Evolutionary conservation across 35 echinoderm and acorn worm genomes (phyloP), one percentile per base, ranked within the genome.

Genomic region (Strongylocentrotus purpuratus): DNA sequence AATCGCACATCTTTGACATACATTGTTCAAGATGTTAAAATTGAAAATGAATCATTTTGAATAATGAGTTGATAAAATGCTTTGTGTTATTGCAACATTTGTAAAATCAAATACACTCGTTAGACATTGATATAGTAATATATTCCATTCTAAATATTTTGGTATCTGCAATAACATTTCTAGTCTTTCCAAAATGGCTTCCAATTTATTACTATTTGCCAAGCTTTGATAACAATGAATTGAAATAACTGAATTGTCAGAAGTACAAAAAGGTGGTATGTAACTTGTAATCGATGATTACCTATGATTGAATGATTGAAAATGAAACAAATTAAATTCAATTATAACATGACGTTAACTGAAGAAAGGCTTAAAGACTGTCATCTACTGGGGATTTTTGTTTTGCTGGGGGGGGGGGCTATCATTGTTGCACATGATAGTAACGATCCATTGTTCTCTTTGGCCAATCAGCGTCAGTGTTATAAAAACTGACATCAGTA

Each of bases 121-220:
- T 22, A 6, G 65, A 78, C 65, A 25, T n/a, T 78, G 65, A 78
- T 78, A 78, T 78, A 78, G 65, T 78, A 78, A 78, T 78, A 78
- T 78, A 78, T 78, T 78, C 22, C 65, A 78, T 28, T 78, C 28
- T 22, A 78, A 78, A 28, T 78, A 78, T 78, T 20, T 78, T 8
- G 65, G 65, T 28, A 78, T 78, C 65, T 78, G 65, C 65, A 78
- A 78, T 78, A 78, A 78, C 65, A 28, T 78, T 78, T 78, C 52
- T 11, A 31, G 65, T 78, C 65, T 78, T 78, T 78, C 65, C 65
- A n/a, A 28, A 78, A 78, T 78, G 65, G 65, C 65, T 78, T 78
- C 65, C 65, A 78, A 78, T 78, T 78, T 78, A n/a, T 78, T 78
- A 22, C 20, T 78, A n/a, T n/a, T 78, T 78, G 25, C 65, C 65